These are phyloP conservation scores for Anhinga anhinga DNA, from an alignment of 2,113 vertebrate species.

Conservation along the genomic window DNA sequence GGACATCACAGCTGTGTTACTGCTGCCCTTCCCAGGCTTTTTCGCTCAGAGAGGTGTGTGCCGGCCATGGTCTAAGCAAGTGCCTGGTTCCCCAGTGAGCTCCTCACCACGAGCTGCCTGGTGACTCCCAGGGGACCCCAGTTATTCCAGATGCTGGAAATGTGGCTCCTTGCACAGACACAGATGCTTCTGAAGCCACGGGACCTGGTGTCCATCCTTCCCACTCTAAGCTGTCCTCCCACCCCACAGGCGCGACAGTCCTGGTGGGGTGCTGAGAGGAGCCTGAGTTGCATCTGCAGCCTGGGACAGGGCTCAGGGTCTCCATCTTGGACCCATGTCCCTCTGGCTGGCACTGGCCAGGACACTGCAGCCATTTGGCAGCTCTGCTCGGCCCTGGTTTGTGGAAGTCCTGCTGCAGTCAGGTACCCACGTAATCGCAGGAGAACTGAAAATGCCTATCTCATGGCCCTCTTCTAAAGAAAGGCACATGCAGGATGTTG, in stretches of 20 bases:
- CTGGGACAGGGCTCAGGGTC: neutral
- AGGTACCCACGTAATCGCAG: rapidly evolving
- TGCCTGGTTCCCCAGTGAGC: neutral
- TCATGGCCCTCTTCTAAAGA: rapidly evolving
- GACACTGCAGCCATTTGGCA: neutral
- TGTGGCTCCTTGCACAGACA: rapidly evolving
- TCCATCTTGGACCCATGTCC: rapidly evolving
- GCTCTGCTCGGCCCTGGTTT: neutral
- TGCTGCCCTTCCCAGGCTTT: neutral
- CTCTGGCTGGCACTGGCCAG: neutral
- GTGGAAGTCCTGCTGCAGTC: neutral
- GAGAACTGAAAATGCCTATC: neutral
- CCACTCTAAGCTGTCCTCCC: rapidly evolving
- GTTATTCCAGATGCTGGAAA: neutral
- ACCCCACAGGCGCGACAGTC: rapidly evolving
- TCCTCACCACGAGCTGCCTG: neutral
- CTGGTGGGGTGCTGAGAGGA: neutral
- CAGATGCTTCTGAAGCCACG: neutral
- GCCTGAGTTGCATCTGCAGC: neutral
- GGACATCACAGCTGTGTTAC: neutral
- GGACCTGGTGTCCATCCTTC: rapidly evolving
- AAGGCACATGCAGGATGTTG: rapidly evolving
- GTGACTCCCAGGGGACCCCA: neutral
- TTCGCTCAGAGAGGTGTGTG: neutral
- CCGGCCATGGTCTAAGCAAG: neutral